Base-by-base conservation (phyloP, 2,888 invertebrate genomes). In the Sialis lutaria region DNA sequence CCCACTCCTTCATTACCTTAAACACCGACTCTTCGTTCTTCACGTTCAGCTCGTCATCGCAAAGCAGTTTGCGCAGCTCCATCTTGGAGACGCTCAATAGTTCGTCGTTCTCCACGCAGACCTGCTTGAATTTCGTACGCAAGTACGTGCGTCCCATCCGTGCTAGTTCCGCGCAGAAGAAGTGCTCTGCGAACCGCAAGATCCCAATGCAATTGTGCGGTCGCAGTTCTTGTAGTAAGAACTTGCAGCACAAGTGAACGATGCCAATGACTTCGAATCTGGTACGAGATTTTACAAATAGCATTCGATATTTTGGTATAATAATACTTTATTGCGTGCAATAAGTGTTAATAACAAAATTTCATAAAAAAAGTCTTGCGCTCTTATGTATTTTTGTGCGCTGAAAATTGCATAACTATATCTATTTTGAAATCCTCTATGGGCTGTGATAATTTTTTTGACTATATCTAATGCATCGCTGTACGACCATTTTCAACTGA, bases 21-120 rank as follows among this genome's bases (percentile, higher is more conserved):
- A 83, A 84, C 39, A 83, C 82, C 48, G 74, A 69, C 62, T 82
- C 80, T 65, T 86, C 86, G 54, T 73, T 74, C 50, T 73, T 70
- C 13, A 80, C 77, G 62, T 85, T 85, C 44, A 87, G 63, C 56
- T 79, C 75, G 57, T 86, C 85, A 56, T 82, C 78, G 45, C 68
- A 63, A 44, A 85, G 64, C 51, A 84, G 71, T 49, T 74, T 72
- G 54, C 71, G 68, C 40, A 85, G 60, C 56, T 83, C 80, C 42
- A 75, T 71, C 43, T 66, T 66, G 4, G 69, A 63, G 46, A 84
- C 64, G 45, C 73, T 68, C 58, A 72, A 69, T 60, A 81, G 79
- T 61, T 82, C 82, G 47, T 66, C 63, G 59, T 77, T 78, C 56
- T 75, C 72, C 57, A 72, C 70, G 51, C 75, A 61, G 55, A 82